Evolutionary conservation across 92 coral and sea anemone species (phyloP), one percentile per base, ranked within the genome.

Genomic region (Plumapathes pennacea): DNA sequence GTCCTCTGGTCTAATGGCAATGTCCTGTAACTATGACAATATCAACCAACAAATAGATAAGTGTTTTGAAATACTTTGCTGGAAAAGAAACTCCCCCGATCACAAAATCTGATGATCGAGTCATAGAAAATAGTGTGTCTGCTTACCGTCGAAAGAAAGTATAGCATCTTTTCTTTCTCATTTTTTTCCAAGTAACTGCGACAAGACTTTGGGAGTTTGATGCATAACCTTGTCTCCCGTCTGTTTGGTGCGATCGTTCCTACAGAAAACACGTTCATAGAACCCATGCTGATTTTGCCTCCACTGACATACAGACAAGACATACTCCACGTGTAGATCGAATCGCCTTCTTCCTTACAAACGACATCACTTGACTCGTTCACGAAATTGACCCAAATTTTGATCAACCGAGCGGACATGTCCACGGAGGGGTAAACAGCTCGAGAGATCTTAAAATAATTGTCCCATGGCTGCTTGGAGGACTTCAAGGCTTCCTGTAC

Each of bases 231-330:
- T 13, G 49, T 32, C 32, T 56, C 44, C 33, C 74, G 60, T 21
- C 74, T 39, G 26, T 67, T 58, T 0, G 82, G 82, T 23, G 5
- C 46, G 15, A 74, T 60, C 2, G 82, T 63, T 30, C 77, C 32
- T 32, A 70, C 26, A 10, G 79, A 71, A 31, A 48, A 71, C 8
- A 30, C 0, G 5, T 31, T 50, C 70, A 71, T 50, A 26, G 79
- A 54, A 1, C 4, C 1, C 32, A 71, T 21, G 46, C 48, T 32
- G 38, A 71, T 38, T 3, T 49, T 19, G 31, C 60, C 38, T 10
- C 47, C 66, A n/a, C 59, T 33, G 21, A 71, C 79, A 28, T 46
- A 67, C n/a, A 60, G 13, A 66, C 75, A 75, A 5, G 62, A 46
- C 29, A 14, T 18, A 25, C 68, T 56, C 82, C 83, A 76, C 38